Conservation (phyloP, 2,113 vertebrate species). For the Balaeniceps rex region DNA sequence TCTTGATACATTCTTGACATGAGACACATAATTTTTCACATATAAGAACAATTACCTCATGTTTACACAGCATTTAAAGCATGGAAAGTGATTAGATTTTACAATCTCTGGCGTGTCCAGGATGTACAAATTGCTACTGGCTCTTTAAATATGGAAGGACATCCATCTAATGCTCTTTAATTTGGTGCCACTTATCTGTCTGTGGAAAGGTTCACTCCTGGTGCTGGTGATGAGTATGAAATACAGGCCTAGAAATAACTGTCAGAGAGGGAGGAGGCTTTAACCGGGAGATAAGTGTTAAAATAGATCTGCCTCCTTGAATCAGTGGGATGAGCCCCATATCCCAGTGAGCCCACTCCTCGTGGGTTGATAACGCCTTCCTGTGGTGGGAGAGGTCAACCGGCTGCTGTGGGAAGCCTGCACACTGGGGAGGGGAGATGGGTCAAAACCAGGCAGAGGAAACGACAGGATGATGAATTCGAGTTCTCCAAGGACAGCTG, state of each 20-base stretch:
- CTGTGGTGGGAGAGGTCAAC: background rate
- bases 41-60: conserved; percentile 69
- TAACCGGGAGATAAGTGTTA: conserved; percentile 58
- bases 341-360: conserved; percentile 20
- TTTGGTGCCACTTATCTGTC: conserved; percentile 71
- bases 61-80: conserved; percentile 65
- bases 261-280: conserved; percentile 51
- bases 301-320: conserved; percentile 23
- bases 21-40: conserved; percentile 63
- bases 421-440: background rate
- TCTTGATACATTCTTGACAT: conserved; percentile 71
- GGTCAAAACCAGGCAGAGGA: background rate
- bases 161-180: conserved; percentile 64
- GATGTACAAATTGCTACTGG: conserved; percentile 56
- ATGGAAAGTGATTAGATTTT: conserved; percentile 68
- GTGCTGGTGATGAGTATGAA: conserved; percentile 67
- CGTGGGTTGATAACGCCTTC: background rate
- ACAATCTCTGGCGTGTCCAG: conserved; percentile 8
- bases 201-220: conserved; percentile 49
- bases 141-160: conserved; percentile 51
- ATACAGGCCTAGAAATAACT: conserved; percentile 61
- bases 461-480: background rate
- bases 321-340: conserved; percentile 50
- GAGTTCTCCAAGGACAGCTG: accelerated
- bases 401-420: background rate